Evolutionary conservation across 2,888 invertebrate species (phyloP), one percentile per base, ranked within the genome.

Genomic region (Sphaerolaimus hirsutus): DNA sequence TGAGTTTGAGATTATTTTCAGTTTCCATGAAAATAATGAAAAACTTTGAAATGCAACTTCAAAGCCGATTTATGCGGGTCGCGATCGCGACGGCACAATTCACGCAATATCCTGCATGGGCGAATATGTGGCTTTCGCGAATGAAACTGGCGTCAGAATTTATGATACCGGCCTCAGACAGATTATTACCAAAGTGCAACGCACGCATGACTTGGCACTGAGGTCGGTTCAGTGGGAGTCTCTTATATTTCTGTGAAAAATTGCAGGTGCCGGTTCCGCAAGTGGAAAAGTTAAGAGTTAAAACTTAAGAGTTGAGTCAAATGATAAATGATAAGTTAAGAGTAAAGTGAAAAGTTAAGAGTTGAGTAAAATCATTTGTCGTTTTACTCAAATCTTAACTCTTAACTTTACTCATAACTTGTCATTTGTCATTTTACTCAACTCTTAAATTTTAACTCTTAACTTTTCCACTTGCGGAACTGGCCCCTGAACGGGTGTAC

Each of bases 71-170:
- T 61, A 54, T 43, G 49, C 50, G 21, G 62, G 61, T 2, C 49
- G 52, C 12, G 60, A 60, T 37, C 45, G 54, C 29, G 61, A 61
- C 48, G 61, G 62, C 2, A 56, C 53, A 41, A 57, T 62, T n/a
- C 50, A 52, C 19, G 49, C 53, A 2, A 47, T 55, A 14, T 51
- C 56, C 14, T 61, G 60, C 56, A 49, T 47, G 2, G 53, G 53
- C 5, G 46, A 50, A 23, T 54, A 54, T 40, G 53, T 62, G 25
- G 60, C 60, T 1, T 62, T 62, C 50, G 59, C 58, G 10, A 62
- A 62, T 46, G 62, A 62, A 37, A 54, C 54, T 1, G 62, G 62
- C 38, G 61, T 62, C 17, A 49, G 58, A 26, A 47, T 61, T 22
- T 59, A 55, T 43, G 59, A 61, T 29, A 46, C 49, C 54, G 53